Evolutionary conservation across 2,113 vertebrate species (phyloP).

Genomic region (Megaceryle maxima): DNA sequence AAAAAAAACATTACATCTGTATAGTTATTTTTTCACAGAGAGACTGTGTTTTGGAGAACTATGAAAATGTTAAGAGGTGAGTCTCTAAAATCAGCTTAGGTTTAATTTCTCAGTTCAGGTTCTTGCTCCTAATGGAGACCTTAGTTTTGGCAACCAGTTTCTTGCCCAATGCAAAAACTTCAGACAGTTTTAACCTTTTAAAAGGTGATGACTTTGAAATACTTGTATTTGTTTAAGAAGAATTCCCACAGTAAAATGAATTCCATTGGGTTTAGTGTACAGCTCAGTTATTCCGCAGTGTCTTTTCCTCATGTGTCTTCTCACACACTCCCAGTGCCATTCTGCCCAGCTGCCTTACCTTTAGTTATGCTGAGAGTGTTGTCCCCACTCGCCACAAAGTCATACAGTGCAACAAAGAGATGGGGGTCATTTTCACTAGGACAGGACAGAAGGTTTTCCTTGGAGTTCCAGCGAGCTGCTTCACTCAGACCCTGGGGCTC

Average conservation of each 20-base stretch:
- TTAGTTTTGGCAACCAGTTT: not conserved
- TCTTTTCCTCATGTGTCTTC: not conserved
- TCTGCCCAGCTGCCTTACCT: conserved; percentile 76
- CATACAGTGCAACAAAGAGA: conserved; percentile 98
- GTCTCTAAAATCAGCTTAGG: not conserved
- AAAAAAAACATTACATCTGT: not conserved
- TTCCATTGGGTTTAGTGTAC: not conserved
- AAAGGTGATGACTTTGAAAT: not conserved
- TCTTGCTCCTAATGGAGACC: not conserved
- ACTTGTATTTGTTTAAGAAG: not conserved
- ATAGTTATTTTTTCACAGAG: not conserved
- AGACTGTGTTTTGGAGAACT: not conserved
- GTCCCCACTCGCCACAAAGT: conserved; percentile 97
- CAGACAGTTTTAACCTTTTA: not conserved
- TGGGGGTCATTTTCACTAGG: conserved; percentile 98
- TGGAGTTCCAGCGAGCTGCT: conserved; percentile 98
- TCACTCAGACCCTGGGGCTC: conserved; percentile 92
- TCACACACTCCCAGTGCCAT: not conserved
- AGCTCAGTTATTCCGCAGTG: not conserved
- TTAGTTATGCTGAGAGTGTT: conserved; percentile 99
- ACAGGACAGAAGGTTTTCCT: conserved; percentile 95
- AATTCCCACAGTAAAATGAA: not conserved
- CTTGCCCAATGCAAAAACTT: not conserved
- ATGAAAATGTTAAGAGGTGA: not conserved
- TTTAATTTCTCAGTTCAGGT: not conserved